Percentiles rank a stretch among this genome's conserved stretches.
Conservation (phyloP, 2,113 vertebrate species). For the Balaenoptera acutorostrata region DNA sequence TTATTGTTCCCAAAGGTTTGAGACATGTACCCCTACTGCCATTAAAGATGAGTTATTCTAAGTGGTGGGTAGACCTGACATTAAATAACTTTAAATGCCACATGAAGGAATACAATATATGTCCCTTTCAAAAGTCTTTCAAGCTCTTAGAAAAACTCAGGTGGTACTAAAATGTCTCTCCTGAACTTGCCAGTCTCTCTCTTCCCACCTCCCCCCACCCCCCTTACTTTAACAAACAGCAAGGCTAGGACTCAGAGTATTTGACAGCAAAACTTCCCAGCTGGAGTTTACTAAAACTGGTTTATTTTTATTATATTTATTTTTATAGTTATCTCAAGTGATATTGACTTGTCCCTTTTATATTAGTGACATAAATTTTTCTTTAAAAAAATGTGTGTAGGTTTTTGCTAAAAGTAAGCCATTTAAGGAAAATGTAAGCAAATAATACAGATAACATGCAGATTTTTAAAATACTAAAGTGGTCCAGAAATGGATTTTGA, state of each 20-base stretch:
- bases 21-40: fast-evolving
- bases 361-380: neutral
- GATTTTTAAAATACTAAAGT: neutral
- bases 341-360: neutral
- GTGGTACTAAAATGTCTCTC: neutral
- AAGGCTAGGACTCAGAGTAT: neutral
- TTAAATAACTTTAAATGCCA: neutral
- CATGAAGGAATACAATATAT: neutral
- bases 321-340: neutral
- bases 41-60: neutral
- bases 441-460: neutral
- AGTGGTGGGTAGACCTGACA: neutral
- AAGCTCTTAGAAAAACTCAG: neutral
- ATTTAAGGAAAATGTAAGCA: neutral
- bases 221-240: neutral
- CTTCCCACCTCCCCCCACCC: neutral
- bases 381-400: neutral
- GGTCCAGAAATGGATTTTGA: neutral
- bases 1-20: neutral
- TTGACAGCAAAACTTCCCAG: neutral
- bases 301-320: neutral
- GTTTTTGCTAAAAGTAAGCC: neutral
- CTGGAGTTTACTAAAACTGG: neutral
- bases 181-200: neutral
- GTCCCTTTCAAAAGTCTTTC: neutral